Evolutionary conservation across 2,888 invertebrate species (phyloP).

Genomic region (Heliconius ismenius): DNA sequence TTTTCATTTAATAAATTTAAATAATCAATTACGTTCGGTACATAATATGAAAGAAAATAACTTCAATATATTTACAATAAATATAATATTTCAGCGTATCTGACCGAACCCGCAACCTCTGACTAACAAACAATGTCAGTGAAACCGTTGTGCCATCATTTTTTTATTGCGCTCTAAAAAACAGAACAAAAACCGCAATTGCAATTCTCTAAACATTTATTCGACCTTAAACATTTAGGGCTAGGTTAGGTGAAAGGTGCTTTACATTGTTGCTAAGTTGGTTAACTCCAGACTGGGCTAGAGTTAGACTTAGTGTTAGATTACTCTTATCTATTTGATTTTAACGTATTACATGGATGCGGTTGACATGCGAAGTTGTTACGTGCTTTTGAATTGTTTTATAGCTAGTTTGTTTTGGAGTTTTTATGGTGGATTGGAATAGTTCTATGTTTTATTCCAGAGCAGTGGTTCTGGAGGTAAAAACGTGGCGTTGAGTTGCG

Average conservation of each 20-base stretch:
- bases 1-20: too few species aligned
- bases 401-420: neutral
- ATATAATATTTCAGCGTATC: neutral
- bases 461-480: too few species aligned
- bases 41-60: neutral
- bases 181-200: conserved; percentile 2
- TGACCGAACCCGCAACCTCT: neutral
- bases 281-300: conserved; percentile 15
- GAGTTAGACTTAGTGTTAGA: neutral
- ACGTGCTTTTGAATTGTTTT: neutral
- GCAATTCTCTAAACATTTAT: conserved; percentile 21
- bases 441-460: neutral
- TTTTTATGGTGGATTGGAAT: too few species aligned
- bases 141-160: neutral
- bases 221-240: conserved; percentile 42
- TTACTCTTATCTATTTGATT: too few species aligned
- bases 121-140: neutral
- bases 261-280: conserved; percentile 33
- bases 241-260: conserved; percentile 43
- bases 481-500: neutral
- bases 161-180: conserved; percentile 1
- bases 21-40: too few species aligned
- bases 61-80: neutral
- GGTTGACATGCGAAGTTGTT: neutral
- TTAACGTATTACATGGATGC: neutral